Base-by-base conservation (phyloP, 2,113 vertebrate species). In the Carassius auratus region DNA sequence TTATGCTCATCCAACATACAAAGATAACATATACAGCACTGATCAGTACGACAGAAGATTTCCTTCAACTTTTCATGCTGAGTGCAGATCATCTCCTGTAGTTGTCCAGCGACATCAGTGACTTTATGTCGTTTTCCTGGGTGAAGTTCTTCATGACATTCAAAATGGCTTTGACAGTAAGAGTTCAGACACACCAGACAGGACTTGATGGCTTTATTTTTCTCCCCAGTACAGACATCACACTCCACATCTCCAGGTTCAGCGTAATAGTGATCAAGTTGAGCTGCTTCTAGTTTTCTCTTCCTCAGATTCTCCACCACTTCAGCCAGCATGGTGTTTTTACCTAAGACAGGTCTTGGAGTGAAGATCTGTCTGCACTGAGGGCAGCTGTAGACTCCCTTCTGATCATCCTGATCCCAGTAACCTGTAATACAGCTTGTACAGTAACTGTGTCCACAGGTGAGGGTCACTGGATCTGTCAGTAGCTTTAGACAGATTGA, bases 211-310 rank as follows among this genome's bases (percentile, higher is more conserved):
- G 21, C 57, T 61, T 61, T 61, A 0, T 61, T n/a, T 61, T 61
- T 61, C 1, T 61, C 21, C 57, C 21, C 8, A 61, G 21, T 61
- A 61, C 57, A 61, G 57, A 61, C 1, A 0, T 61, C 57, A 61
- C 57, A 61, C 57, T 61, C 57, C 57, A 61, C 3, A 61, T 61
- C 19, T 61, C 19, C 57, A 61, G 8, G 1, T 21, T 0, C 57
- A 59, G 0, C 0, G 0, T 61, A n/a, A 61, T 7, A n/a, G 0
- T 61, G 57, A 61, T 0, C 57, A 9, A 5, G 57, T 2, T 2
- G 57, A 61, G 21, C 19, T n/a, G 57, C 57, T 61, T 61, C 8
- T 6, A 0, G 2, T 61, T 61, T n/a, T 21, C 2, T 61, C 57
- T 21, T 55, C 52, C 6, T 59, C 2, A 21, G 55, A 8, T 59